Base-by-base conservation (phyloP, 2,888 invertebrate species). In the Amphiduros pacificus region DNA sequence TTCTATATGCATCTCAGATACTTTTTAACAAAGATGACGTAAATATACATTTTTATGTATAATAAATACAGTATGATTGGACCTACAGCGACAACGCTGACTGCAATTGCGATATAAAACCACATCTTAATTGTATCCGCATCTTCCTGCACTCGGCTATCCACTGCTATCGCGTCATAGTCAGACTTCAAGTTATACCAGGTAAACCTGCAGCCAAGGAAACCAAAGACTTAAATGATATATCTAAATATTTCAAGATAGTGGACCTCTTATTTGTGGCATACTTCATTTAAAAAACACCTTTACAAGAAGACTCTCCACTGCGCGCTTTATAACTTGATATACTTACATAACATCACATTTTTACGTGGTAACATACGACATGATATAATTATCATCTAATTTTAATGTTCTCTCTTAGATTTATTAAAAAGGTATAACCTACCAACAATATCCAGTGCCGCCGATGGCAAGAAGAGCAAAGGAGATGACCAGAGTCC, bases 401-500 rank as follows among this genome's bases (percentile, higher is more conserved):
- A n/a, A n/a, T n/a, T n/a, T n/a, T n/a, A n/a, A n/a, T n/a, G n/a
- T n/a, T n/a, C n/a, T n/a, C n/a, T n/a, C n/a, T n/a, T n/a, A n/a
- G n/a, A n/a, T n/a, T n/a, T n/a, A n/a, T n/a, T n/a, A n/a, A n/a
- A n/a, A n/a, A n/a, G n/a, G n/a, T n/a, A n/a, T n/a, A 3, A 61
- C 74, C 64, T 69, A 80, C 89, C 89, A 90, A 60, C 89, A 82
- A 72, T 85, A 87, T 26, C 85, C 78, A 3, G 88, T 87, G 40
- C 85, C 87, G 17, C 79, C 85, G 29, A 87, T 71, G 58, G 85
- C 85, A 24, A 85, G 85, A 9, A 86, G 40, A 11, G 85, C 81
- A 9, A 85, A 85, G 14, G 85, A 85, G 48, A 85, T 74, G 24
- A 89, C 79, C 22, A 88, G 84, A n/a, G 87, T 73, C 86, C 89